These are phyloP conservation scores for Zaprionus bogoriensis DNA, from an alignment of 2,888 invertebrate species.

Conservation along the genomic window DNA sequence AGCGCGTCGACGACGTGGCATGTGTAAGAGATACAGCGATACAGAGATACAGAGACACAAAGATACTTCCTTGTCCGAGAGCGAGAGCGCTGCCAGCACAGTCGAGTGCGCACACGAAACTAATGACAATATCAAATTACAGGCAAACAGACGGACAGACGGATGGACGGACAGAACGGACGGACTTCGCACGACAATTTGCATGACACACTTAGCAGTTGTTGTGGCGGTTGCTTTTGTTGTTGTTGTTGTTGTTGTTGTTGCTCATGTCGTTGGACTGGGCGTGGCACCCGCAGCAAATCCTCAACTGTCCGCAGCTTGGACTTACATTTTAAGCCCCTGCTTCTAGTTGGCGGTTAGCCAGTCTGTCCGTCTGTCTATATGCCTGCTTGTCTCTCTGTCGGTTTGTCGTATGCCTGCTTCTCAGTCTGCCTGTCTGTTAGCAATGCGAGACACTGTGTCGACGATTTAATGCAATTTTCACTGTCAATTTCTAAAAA, in stretches of 20 bases:
- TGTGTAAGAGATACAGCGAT: constrained; percentile 51
- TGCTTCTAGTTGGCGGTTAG: constrained; percentile 49
- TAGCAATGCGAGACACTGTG: constrained; percentile 41
- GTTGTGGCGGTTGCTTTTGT: constrained; percentile 12
- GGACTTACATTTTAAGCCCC: constrained; percentile 45
- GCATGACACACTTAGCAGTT: constrained; percentile 74
- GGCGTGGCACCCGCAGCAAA: constrained; percentile 26
- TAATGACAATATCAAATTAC: constrained; percentile 77
- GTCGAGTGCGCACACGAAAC: constrained; percentile 71
- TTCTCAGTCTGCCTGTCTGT: constrained; percentile 23
- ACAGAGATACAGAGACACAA: constrained; percentile 45
- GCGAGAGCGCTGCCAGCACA: constrained; percentile 40
- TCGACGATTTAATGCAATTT: constrained; percentile 49
- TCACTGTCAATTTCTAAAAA: constrained; percentile 66
- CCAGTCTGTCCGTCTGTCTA: background rate
- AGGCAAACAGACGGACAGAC: constrained; percentile 11
- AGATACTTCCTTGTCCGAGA: constrained; percentile 69
- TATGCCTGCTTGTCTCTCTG: constrained; percentile 8
- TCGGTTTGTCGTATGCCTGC: background rate
- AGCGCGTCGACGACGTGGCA: constrained; percentile 49
- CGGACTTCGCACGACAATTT: constrained; percentile 47
- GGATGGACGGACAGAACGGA: constrained; percentile 14
- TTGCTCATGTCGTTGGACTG: background rate
- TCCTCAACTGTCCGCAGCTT: constrained; percentile 50
- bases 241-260: background rate